These are phyloP conservation scores for Yponomeuta cagnagella DNA, from an alignment of 2,888 invertebrate genomes.

Conservation along the genomic window DNA sequence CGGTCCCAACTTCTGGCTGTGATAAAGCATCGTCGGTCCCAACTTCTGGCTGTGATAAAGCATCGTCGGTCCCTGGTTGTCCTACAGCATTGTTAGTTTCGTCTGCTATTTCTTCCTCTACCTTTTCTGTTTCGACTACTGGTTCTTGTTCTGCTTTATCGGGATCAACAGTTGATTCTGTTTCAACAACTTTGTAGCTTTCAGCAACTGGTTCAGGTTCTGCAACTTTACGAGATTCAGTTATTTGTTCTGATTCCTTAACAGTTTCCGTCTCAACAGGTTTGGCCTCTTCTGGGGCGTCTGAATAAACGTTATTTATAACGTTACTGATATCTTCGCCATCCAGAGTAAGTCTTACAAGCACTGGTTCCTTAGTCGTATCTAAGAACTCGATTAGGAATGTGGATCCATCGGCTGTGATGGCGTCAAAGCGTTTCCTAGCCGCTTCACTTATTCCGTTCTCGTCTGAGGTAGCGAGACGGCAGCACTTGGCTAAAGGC, in stretches of 20 bases:
- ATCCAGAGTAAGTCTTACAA: conserved; percentile 76
- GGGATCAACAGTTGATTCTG: conserved; percentile 18
- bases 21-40: too few relatives aligned
- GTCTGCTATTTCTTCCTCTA: too few relatives aligned
- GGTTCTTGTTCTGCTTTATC: not conserved
- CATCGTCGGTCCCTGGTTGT: not conserved
- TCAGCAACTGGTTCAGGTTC: conserved; percentile 18
- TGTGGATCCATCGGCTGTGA: conserved; percentile 47
- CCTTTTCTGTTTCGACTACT: not conserved
- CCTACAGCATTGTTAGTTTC: too few relatives aligned
- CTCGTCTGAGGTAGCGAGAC: conserved; percentile 65
- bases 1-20: too few relatives aligned
- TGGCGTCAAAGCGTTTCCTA: conserved; percentile 50
- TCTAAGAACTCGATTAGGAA: conserved; percentile 78
- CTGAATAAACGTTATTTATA: not conserved
- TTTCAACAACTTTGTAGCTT: conserved; percentile 13
- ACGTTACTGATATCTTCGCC: conserved; percentile 52
- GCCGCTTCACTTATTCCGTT: conserved; percentile 54
- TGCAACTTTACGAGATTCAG: conserved; percentile 11
- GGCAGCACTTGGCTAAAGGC: conserved; percentile 79
- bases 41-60: too few relatives aligned
- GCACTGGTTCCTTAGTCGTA: conserved; percentile 72
- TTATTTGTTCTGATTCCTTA: not conserved
- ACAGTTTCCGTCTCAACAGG: not conserved
- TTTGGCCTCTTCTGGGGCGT: not conserved